Conservation (phyloP, 2,888 invertebrate species). For the Torymus texanus region DNA sequence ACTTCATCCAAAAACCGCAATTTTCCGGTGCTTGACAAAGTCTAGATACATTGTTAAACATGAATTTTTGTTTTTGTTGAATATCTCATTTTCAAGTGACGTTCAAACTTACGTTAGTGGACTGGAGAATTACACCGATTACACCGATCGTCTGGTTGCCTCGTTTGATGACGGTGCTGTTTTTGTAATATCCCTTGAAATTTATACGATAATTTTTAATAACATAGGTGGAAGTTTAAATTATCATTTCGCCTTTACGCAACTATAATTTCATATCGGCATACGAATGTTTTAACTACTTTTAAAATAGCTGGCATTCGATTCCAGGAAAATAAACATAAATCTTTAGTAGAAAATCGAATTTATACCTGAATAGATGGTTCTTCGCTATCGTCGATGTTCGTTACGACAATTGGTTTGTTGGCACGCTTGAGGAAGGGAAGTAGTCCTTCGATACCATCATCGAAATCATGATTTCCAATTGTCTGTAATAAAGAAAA, state of each 20-base stretch:
- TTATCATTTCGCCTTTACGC: background rate
- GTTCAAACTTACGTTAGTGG: constrained; percentile 78
- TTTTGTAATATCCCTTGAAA: constrained; percentile 78
- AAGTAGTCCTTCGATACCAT: constrained; percentile 82
- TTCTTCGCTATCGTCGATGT: constrained; percentile 84
- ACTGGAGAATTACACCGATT: constrained; percentile 84
- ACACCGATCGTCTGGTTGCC: constrained; percentile 84
- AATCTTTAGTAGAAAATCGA: background rate
- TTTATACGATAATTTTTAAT: too few species aligned
- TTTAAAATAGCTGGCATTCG: too few species aligned
- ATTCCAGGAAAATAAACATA: background rate
- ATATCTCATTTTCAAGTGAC: background rate
- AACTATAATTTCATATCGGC: background rate
- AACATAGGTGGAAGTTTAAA: background rate
- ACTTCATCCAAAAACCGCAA: constrained; percentile 83
- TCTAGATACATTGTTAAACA: constrained; percentile 3
- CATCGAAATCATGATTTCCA: constrained; percentile 93
- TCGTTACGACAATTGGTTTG: constrained; percentile 84
- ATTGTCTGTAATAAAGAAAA: constrained; percentile 78
- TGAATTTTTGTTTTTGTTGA: too few species aligned
- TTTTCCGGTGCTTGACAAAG: constrained; percentile 76
- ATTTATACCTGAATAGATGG: constrained; percentile 76
- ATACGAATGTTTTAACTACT: too few species aligned
- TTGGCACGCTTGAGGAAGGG: constrained; percentile 82
- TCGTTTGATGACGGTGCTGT: constrained; percentile 81